Conservation (phyloP, 2,113 vertebrate species). For the Otus sunia region DNA sequence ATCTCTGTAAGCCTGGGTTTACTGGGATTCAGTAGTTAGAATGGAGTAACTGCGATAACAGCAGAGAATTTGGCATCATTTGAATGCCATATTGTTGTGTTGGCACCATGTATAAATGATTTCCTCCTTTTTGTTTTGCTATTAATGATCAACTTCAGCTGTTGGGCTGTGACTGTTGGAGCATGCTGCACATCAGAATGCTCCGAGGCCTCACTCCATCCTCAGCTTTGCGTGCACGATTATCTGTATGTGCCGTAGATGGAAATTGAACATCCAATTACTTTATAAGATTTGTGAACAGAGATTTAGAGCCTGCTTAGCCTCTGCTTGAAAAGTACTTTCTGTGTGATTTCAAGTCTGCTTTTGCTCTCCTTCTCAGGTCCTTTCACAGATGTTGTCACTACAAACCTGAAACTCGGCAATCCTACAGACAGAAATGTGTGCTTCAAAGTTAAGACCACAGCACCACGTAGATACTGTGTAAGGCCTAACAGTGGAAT, state of each 20-base stretch:
- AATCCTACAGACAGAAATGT: constrained; percentile 96
- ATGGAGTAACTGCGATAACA: background rate
- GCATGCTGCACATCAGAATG: too few relatives aligned
- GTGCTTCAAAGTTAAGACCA: constrained; percentile 99
- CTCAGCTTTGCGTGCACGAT: background rate
- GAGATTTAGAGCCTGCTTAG: constrained; percentile 24
- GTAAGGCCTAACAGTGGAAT: constrained; percentile 98
- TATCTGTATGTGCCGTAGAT: background rate
- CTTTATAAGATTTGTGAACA: constrained; percentile 40
- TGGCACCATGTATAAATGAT: background rate
- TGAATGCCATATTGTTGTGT: background rate
- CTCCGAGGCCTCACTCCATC: background rate
- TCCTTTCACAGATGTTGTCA: constrained; percentile 98
- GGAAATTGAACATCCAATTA: constrained; percentile 8
- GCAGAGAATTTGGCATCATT: background rate
- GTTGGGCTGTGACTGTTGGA: background rate
- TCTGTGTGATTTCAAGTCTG: constrained; percentile 15
- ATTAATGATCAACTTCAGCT: background rate
- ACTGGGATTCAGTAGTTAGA: background rate
- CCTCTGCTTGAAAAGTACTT: background rate
- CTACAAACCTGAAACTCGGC: constrained; percentile 93
- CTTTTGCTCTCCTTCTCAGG: constrained; percentile 74
- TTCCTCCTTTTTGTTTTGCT: constrained; percentile 5
- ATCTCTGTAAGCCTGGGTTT: background rate
- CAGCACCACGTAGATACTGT: constrained; percentile 96